Base-by-base conservation (phyloP, 2,888 invertebrate genomes). In the Apamea sordens region DNA sequence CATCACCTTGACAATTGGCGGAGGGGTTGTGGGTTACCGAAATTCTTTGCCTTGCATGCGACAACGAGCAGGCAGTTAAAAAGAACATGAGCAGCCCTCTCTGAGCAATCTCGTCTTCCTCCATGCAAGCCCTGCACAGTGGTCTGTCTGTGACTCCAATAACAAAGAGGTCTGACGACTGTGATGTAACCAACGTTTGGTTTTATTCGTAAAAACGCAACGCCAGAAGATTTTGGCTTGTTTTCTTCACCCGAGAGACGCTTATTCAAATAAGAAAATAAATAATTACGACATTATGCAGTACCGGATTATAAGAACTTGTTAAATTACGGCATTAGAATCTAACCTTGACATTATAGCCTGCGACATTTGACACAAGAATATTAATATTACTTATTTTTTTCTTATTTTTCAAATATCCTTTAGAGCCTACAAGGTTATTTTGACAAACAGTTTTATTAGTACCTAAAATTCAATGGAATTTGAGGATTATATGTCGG, bases 341-440 rank as follows among this genome's bases (percentile, higher is more conserved):
- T 72, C 18, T 59, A 65, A 75, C 85, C 87, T 85, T 86, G 85
- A 59, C 87, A 70, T 53, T 59, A 59, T 36, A 63, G 56, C 72
- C 80, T 83, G 68, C 36, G 86, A 79, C 80, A 84, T 84, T 85
- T 76, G 74, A 74, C 71, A 64, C 71, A 32, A 72, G 70, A 79
- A 76, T 84, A 76, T 76, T 74, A 72, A 71, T 76, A 70, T 18
- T 8, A 15, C 18, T 59, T 80, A n/a, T 84, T 80, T 72, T 73
- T 61, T 73, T 73, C 50, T 13, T 78, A 56, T 73, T 73, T 67
- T 75, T 32, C 18, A 3, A 74, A 72, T 67, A 56, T 70, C 53
- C 68, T 86, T 75, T 70, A 50, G n/a, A 53, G 68, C 18, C 36
- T 21, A 13, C 72, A 87, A 85, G 85, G 74, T 84, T 28, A 73